These are phyloP conservation scores for Phenganax marumi DNA, from an alignment of 92 coral and sea anemone genomes.

Conservation along the genomic window DNA sequence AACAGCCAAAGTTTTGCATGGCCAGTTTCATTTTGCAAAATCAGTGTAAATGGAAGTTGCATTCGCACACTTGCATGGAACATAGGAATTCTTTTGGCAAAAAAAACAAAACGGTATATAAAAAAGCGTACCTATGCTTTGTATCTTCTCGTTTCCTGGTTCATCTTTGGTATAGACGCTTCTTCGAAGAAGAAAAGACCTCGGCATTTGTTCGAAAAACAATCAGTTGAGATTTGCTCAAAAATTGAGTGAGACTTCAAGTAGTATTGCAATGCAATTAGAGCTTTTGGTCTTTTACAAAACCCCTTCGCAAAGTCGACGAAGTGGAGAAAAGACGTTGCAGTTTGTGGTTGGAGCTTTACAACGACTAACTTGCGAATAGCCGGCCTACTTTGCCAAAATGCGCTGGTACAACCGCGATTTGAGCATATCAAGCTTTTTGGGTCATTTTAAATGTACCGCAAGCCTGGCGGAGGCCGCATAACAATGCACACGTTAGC, in stretches of 20 bases:
- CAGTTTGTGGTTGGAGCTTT: no score
- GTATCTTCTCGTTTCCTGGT: background rate
- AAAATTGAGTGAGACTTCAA: background rate
- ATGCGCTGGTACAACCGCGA: constrained; percentile 18
- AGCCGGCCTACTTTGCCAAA: constrained; percentile 19
- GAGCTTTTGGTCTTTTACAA: background rate
- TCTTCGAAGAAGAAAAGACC: constrained; percentile 21
- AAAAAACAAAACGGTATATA: background rate
- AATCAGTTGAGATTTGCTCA: background rate
- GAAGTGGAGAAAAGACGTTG: no score
- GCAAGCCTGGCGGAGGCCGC: constrained; percentile 20
- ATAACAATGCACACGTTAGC: constrained; percentile 24
- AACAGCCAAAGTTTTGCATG: no score
- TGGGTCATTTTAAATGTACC: constrained; percentile 39
- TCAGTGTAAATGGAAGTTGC: no score
- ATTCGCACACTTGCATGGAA: no score
- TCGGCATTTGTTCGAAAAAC: constrained; percentile 2
- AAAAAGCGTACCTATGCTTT: constrained; percentile 1
- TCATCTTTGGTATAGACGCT: constrained; percentile 6
- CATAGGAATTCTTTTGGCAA: background rate
- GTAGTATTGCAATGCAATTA: background rate
- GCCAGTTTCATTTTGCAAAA: no score
- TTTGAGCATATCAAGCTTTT: constrained; percentile 32
- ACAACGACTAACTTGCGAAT: constrained; percentile 24
- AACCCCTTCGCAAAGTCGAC: background rate